These are phyloP conservation scores for Salmo trutta DNA, from an alignment of 2,797 vertebrate species.

Conservation along the genomic window DNA sequence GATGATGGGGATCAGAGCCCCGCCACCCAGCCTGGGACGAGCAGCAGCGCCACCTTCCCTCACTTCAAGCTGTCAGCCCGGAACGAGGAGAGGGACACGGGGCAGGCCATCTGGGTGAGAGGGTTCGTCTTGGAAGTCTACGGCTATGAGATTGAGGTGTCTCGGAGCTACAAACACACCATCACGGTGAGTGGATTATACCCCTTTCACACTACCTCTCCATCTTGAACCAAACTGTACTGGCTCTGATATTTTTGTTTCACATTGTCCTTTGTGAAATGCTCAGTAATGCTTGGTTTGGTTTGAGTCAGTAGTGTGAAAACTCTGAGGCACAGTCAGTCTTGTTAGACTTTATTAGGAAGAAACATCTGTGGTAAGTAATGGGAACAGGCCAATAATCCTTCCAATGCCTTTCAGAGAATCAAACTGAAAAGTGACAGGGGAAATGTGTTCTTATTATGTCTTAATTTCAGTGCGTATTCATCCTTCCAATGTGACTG, in stretches of 20 bases:
- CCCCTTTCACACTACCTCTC: background rate
- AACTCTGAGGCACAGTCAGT: background rate
- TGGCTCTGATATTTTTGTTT: background rate
- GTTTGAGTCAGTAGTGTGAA: background rate
- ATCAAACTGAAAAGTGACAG: background rate
- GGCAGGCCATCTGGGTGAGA: constrained; percentile 92
- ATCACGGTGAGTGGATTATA: constrained; percentile 82
- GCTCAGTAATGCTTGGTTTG: background rate
- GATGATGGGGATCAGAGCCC: constrained; percentile 36
- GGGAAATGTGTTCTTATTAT: background rate
- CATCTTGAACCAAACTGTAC: background rate
- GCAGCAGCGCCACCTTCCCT: constrained; percentile 64
- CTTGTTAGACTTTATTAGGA: background rate
- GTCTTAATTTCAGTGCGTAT: background rate
- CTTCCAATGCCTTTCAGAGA: background rate
- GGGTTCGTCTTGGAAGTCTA: constrained; percentile 90
- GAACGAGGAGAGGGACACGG: constrained; percentile 93
- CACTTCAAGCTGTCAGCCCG: constrained; percentile 82
- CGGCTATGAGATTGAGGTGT: constrained; percentile 88
- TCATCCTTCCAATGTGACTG: background rate
- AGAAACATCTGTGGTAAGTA: background rate
- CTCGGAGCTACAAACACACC: constrained; percentile 92
- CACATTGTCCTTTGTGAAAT: background rate
- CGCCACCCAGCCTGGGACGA: constrained; percentile 39
- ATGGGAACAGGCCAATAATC: background rate